Evolutionary conservation across 2,888 invertebrate species (phyloP).

Genomic region (Pseudanteris insignis): DNA sequence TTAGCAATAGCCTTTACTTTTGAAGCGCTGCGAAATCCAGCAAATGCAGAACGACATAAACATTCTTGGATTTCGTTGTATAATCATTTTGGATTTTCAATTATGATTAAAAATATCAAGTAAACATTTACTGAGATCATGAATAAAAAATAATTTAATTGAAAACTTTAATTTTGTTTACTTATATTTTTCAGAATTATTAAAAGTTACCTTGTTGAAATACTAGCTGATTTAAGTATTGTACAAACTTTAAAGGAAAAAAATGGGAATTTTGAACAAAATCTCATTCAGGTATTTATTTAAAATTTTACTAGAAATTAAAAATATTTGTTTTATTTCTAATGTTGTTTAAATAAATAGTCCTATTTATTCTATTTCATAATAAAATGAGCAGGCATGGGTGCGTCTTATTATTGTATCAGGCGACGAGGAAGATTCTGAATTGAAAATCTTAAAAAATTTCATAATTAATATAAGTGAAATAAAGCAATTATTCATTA

Average conservation of each 20-base stretch:
- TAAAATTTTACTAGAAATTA: too few species aligned
- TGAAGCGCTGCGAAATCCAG: conserved; percentile 57
- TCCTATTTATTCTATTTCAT: too few species aligned
- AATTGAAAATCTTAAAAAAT: conserved; percentile 51
- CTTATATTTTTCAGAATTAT: conserved; percentile 53
- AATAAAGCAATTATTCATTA: conserved; percentile 52
- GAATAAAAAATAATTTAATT: too few species aligned
- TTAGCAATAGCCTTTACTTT: conserved; percentile 59
- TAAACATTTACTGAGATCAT: too few species aligned
- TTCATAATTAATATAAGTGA: conserved; percentile 52
- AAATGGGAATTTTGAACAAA: conserved; percentile 54
- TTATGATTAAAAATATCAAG: conserved; percentile 60
- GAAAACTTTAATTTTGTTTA: too few species aligned
- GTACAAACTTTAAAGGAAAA: conserved; percentile 51
- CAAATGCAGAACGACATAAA: conserved; percentile 53
- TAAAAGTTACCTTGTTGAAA: conserved; percentile 51
- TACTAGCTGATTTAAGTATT: conserved; percentile 49
- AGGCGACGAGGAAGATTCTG: conserved; percentile 46
- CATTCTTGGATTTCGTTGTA: conserved; percentile 59
- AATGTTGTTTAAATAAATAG: too few species aligned
- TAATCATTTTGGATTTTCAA: conserved; percentile 58
- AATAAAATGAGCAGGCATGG: too few species aligned
- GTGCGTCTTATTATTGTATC: conserved; percentile 58
- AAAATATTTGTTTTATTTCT: too few species aligned
- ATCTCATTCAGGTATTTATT: conserved; percentile 56